These are phyloP conservation scores for Rhabdophis nuchalis DNA, from an alignment of 2,797 vertebrate species.

Conservation along the genomic window DNA sequence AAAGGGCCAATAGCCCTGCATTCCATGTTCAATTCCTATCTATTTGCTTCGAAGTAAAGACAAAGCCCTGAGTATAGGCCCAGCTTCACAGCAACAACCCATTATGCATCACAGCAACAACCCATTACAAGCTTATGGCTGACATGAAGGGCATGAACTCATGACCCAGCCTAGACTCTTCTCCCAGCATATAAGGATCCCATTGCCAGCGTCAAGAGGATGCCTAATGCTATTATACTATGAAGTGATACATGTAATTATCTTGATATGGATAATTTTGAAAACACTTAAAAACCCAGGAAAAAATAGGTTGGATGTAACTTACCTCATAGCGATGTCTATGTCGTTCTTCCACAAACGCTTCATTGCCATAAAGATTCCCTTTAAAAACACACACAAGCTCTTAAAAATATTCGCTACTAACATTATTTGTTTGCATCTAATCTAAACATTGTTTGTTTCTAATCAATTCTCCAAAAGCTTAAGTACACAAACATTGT, in stretches of 20 bases:
- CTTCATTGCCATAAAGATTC: slow-evolving; percentile 71
- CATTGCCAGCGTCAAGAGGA: not conserved
- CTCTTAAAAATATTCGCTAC: not conserved
- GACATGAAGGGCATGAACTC: not conserved
- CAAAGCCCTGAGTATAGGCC: not conserved
- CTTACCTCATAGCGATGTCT: slow-evolving; percentile 77
- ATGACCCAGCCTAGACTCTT: not conserved
- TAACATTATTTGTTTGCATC: not conserved
- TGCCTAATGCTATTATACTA: not conserved
- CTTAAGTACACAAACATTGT: not conserved
- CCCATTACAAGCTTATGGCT: not conserved
- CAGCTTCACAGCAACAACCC: not conserved
- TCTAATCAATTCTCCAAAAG: not conserved
- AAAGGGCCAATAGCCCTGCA: not conserved
- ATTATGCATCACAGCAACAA: not conserved
- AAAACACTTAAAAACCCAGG: not conserved
- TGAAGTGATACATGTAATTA: not conserved
- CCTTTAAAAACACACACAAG: slow-evolving; percentile 57
- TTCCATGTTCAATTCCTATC: not conserved
- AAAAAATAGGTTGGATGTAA: not conserved
- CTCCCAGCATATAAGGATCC: not conserved
- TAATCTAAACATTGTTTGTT: too few species aligned
- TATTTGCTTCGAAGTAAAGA: not conserved
- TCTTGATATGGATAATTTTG: not conserved
- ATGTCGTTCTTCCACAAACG: slow-evolving; percentile 76